A percentile compares a stretch with the other conserved stretches of the same genome.
phyloP scores from a whole-genome alignment of 2,797 vertebrate genomes.

The Neosalanx taihuensis region DNA sequence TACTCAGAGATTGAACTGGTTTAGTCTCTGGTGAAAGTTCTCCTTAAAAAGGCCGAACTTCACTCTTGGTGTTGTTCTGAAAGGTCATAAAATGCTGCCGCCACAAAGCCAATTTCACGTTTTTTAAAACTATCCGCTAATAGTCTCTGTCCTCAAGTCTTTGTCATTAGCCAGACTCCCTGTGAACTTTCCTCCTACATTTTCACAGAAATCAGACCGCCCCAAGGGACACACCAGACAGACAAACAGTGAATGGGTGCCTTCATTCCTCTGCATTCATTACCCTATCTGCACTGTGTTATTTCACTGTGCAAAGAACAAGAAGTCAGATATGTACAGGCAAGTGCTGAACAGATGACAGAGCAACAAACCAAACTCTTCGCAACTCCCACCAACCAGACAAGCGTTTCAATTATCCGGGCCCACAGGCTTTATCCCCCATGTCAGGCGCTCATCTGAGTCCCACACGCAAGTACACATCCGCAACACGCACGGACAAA shows the following conservation, averaged over 20 bases:
- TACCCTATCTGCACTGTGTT: neutral
- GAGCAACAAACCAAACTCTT: neutral
- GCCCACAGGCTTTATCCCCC: neutral
- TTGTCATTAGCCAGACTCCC: neutral
- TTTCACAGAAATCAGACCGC: neutral
- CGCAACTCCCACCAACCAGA: neutral
- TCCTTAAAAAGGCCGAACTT: neutral
- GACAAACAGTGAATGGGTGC: neutral
- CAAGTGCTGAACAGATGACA: neutral
- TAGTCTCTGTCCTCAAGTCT: neutral
- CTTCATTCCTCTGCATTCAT: neutral
- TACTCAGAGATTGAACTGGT: no score
- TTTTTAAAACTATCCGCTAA: neutral
- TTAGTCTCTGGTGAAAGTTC: neutral
- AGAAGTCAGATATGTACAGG: neutral
- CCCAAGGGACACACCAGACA: neutral
- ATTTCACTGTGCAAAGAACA: neutral
- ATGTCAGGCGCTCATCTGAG: neutral
- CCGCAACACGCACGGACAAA: conserved; percentile 3
- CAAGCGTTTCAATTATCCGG: conserved; percentile 6
- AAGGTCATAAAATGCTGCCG: neutral
- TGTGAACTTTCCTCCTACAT: neutral
- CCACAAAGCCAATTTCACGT: no score
- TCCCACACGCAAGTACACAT: conserved; percentile 4
- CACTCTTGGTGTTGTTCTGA: no score